Evolutionary conservation across 2,888 invertebrate genomes (phyloP), one percentile per base, ranked within the genome.

Genomic region (Eupithecia exiguata): DNA sequence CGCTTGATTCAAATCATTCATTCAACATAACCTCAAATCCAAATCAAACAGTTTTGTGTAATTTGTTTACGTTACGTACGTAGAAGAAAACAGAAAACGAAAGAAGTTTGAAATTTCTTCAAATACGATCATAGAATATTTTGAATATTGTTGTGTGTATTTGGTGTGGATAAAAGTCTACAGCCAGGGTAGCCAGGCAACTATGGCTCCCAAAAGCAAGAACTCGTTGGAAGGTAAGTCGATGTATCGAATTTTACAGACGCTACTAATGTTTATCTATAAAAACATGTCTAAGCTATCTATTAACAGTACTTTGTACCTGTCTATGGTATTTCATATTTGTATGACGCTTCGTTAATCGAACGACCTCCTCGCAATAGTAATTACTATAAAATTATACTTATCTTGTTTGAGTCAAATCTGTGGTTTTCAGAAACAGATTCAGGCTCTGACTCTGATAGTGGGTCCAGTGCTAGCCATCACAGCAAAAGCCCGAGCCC

Each of bases 371-470:
- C 14, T n/a, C 10, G 7, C 3, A 61, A 62, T n/a, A 62, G 7
- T 62, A 62, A 35, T 18, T 6, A 6, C 25, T 49, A 49, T 10
- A n/a, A n/a, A n/a, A n/a, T n/a, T 40, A 10, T 2, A 3, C 10
- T 0, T 49, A 6, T 10, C 49, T n/a, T 53, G n/a, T 21, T 10
- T 10, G 10, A 1, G 9, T 5, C 49, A 65, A 9, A 65, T 38
- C 35, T 58, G 53, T 38, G 36, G 5, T 73, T 72, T 86, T 63
- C 80, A 94, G 93, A 92, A 68, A 91, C 92, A 49, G 94, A 94
- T 75, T 94, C 94, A 0, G 94, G 94, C 0, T 93, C 94, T 0
- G 95, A 95, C 76, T 94, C 95, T 2, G 94, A 95, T 58, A 94
- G 94, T 80, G 93, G 85, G 0, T 94, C 94, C 0, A 94, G 94